Evolutionary conservation across 2,888 invertebrate species (phyloP).

Genomic region (Strigamia maritima): DNA sequence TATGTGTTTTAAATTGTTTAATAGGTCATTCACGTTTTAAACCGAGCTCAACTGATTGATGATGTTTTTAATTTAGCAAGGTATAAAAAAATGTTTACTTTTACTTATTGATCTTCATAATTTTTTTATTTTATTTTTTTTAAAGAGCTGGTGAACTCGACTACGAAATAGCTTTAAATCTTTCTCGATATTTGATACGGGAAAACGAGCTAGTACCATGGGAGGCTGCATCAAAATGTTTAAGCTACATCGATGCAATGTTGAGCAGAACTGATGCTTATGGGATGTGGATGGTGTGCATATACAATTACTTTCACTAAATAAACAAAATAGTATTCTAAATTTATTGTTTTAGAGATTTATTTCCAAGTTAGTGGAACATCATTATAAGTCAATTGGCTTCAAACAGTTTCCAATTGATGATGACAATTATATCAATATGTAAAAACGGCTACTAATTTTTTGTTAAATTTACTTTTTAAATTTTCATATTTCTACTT

Average conservation of each 20-base stretch:
- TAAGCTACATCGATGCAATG: constrained; percentile 49
- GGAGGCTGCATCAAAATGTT: constrained; percentile 72
- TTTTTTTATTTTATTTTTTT: neutral
- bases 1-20: neutral
- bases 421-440: neutral
- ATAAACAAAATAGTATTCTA: neutral
- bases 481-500: neutral
- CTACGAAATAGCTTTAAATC: constrained; percentile 72
- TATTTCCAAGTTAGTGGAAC: neutral
- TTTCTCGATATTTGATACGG: constrained; percentile 71
- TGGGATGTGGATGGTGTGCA: constrained; percentile 39
- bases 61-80: constrained; percentile 28
- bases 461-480: neutral
- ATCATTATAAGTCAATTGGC: neutral
- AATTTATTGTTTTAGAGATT: neutral
- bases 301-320: neutral
- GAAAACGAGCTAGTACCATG: constrained; percentile 80
- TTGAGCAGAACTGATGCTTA: constrained; percentile 38
- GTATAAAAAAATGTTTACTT: neutral
- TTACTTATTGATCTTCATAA: neutral
- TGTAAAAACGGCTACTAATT: neutral
- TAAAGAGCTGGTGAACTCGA: constrained; percentile 63
- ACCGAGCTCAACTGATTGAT: constrained; percentile 19
- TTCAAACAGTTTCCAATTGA: neutral
- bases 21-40: constrained; percentile 2